Conservation (phyloP, 2,113 vertebrate genomes). For the Ariopsis seemanni region DNA sequence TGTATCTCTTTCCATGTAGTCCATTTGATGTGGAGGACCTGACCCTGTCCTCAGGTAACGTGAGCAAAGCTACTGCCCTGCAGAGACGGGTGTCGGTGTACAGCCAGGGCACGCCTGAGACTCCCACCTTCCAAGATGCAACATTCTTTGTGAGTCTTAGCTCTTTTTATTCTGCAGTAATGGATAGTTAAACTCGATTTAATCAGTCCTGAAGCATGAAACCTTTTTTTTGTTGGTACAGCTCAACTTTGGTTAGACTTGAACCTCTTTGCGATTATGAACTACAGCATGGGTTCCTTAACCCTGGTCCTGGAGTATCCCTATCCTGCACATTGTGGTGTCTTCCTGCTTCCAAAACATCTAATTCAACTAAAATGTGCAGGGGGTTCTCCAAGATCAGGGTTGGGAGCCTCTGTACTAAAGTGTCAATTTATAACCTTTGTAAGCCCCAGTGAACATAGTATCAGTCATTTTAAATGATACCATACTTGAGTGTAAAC, state of each 20-base stretch:
- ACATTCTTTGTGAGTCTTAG: conserved; percentile 90
- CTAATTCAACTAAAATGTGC: not conserved
- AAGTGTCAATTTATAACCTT: not conserved
- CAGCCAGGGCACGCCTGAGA: conserved; percentile 95
- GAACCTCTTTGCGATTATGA: not conserved
- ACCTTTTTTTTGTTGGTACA: not conserved
- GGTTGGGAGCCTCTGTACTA: not conserved
- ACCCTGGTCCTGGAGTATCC: not conserved
- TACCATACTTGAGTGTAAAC: not conserved
- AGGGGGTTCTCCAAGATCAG: no score
- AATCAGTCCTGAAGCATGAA: not conserved
- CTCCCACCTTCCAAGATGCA: conserved; percentile 90
- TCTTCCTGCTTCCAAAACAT: not conserved
- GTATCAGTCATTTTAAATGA: not conserved
- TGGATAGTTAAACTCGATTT: not conserved
- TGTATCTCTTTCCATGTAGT: conserved; percentile 61
- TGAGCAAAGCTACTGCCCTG: conserved; percentile 87
- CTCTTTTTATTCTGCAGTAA: not conserved
- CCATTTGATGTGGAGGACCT: conserved; percentile 95
- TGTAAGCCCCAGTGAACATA: not conserved
- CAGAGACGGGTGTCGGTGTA: conserved; percentile 94
- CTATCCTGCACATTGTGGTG: not conserved
- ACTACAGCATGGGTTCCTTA: not conserved
- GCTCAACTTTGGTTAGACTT: not conserved
- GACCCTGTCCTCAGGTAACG: conserved; percentile 83